Evolutionary conservation across 2,888 invertebrate genomes (phyloP), one percentile per base, ranked within the genome.

Genomic region (Dimorphilus gyrociliatus): DNA sequence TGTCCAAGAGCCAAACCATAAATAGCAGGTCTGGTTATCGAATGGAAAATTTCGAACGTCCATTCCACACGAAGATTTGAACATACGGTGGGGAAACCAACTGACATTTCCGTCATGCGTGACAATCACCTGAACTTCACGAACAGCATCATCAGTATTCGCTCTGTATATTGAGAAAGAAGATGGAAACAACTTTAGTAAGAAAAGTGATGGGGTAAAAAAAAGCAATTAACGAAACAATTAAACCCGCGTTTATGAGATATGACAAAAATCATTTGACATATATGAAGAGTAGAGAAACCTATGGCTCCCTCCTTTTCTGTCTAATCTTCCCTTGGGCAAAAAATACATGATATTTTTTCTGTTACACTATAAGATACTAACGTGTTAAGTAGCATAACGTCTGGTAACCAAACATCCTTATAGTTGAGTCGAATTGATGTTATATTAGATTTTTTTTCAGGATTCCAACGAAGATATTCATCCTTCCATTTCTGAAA

Each of bases 1-100:
- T 5, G 38, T 36, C 38, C 38, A 38, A 5, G 38, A 38, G 4
- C 38, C 38, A 23, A 35, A 38, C 38, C 38, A 38, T 27, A 38
- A 17, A 17, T 38, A 21, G 19, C 38, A 38, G 3, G 38, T 38
- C 30, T 38, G 38, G 28, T 35, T 38, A 26, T 38, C 38, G 18
- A 38, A 38, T n/a, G 38, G 38, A 21, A 36, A 38, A 29, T 35
- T 29, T 10, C 33, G 29, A 17, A 38, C 35, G 19, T 38, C 38
- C 5, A 38, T 19, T 10, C 33, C 35, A 17, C 38, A 38, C 12
- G 39, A 32, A 24, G 33, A 35, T 2, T 18, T 14, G 26, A 34
- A 36, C 12, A 30, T 31, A 19, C 25, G 23, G 25, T 38, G 38
- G 8, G 38, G 38, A 17, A 26, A 38, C 35, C 35, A 38, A 14